Evolutionary conservation across 2,113 vertebrate genomes (phyloP), one percentile per base, ranked within the genome.

Genomic region (Bos javanicus): DNA sequence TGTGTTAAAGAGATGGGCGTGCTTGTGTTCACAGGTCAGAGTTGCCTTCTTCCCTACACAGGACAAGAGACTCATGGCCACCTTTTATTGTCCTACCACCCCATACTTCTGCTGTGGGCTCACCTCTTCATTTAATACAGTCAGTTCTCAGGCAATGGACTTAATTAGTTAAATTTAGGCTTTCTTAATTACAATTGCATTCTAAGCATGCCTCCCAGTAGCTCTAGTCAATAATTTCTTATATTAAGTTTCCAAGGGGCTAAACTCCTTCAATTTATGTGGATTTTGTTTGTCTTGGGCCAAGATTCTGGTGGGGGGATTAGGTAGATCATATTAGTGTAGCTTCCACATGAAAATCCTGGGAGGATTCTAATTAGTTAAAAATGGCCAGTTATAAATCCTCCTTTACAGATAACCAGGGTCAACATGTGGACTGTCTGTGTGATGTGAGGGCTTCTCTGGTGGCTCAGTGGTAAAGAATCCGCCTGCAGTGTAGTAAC

Each of bases 161-260:
- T 92, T 90, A 90, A 62, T 92, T 90, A 90, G 57, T 85, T 94
- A 93, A 8, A 92, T 76, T 57, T 80, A 94, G 62, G 57, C 48
- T 97, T 95, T 78, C 43, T 71, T 87, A 90, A 67, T 60, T 59
- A 76, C 10, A 54, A 1, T 28, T 90, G 46, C n/a, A 86, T 89
- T 94, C 81, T 71, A 54, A 90, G 36, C 16, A 52, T 84, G 62
- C 26, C 21, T 96, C 74, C 56, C 48, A 82, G 54, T 28, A 59
- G 19, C 14, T 23, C 48, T 78, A 78, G 54, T 90, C 60, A 90
- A 36, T 90, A 46, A 92, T 94, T 93, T 74, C 81, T 95, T 96
- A 64, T 48, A 17, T 90, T 96, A 88, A n/a, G 36, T 91, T 39
- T 57, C 74, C 36, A n/a, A 48, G 4, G 50, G 50, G 39, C 19